Conservation (phyloP, 2,113 vertebrate species). For the Pipa parva region DNA sequence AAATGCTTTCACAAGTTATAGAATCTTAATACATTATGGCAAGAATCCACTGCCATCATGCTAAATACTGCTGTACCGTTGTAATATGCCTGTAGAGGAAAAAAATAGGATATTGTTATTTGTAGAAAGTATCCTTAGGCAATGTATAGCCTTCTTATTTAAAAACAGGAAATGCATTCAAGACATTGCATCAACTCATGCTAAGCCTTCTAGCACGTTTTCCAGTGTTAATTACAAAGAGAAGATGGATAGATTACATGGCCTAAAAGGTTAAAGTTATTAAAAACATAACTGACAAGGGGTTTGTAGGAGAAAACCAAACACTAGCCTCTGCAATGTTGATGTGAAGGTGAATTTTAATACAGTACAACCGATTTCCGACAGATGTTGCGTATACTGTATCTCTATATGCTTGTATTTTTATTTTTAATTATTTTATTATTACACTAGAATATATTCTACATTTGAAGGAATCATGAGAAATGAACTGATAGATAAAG, state of each 20-base stretch:
- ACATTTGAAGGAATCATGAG: too few species aligned
- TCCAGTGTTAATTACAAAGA: conserved; percentile 67
- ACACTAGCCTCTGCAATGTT: conserved; percentile 25
- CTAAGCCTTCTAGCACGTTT: conserved; percentile 59
- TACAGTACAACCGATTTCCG: not conserved
- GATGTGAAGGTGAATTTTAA: conserved; percentile 23
- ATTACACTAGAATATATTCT: too few species aligned
- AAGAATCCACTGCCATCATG: conserved; percentile 71
- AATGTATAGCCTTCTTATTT: conserved; percentile 53
- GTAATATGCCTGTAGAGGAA: conserved; percentile 62
- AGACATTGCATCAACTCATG: conserved; percentile 48
- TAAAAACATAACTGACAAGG: conserved; percentile 37
- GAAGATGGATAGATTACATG: conserved; percentile 44
- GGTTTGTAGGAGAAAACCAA: conserved; percentile 35
- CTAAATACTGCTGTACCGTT: conserved; percentile 61
- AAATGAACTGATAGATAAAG: too few species aligned
- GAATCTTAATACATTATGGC: conserved; percentile 67
- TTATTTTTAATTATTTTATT: too few species aligned
- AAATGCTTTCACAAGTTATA: conserved; percentile 69
- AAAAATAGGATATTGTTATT: conserved; percentile 54
- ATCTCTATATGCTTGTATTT: too few species aligned
- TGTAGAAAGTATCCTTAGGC: conserved; percentile 43
- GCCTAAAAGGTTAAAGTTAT: conserved; percentile 42
- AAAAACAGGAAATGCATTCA: conserved; percentile 49
- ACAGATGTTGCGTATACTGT: not conserved